Evolutionary conservation across 2,113 vertebrate genomes (phyloP).

Genomic region (Oriolus oriolus): DNA sequence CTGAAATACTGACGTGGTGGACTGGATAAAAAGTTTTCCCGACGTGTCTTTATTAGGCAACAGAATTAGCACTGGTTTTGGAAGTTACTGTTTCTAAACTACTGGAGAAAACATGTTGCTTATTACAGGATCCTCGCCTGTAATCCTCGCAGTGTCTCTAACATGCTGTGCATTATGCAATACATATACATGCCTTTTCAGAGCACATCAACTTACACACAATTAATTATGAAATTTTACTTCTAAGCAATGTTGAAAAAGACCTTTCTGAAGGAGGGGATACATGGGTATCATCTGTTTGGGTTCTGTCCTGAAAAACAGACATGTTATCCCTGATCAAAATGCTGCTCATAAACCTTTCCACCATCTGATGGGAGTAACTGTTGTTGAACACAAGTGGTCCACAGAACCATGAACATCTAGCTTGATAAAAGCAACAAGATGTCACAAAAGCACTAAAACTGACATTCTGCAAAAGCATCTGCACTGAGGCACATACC

Average conservation of each 20-base stretch:
- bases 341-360: background rate
- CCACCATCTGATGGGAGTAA: background rate
- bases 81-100: background rate
- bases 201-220: background rate
- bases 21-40: background rate
- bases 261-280: background rate
- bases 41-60: background rate
- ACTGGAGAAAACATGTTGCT: background rate
- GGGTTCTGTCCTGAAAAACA: background rate
- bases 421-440: constrained; percentile 14
- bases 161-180: background rate
- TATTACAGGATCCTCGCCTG: background rate
- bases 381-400: background rate
- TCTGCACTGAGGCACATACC: background rate
- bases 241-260: background rate
- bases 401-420: background rate
- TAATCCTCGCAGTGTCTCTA: background rate
- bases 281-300: background rate
- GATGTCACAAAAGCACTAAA: constrained; percentile 14
- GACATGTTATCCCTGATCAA: background rate
- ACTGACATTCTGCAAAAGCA: background rate
- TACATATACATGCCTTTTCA: background rate
- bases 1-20: background rate
- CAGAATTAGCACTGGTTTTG: background rate
- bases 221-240: background rate